Percentiles rank a stretch among this genome's conserved stretches.
phyloP scores from a whole-genome alignment of 2,113 vertebrate genomes.

The Melanocharis versteri region DNA sequence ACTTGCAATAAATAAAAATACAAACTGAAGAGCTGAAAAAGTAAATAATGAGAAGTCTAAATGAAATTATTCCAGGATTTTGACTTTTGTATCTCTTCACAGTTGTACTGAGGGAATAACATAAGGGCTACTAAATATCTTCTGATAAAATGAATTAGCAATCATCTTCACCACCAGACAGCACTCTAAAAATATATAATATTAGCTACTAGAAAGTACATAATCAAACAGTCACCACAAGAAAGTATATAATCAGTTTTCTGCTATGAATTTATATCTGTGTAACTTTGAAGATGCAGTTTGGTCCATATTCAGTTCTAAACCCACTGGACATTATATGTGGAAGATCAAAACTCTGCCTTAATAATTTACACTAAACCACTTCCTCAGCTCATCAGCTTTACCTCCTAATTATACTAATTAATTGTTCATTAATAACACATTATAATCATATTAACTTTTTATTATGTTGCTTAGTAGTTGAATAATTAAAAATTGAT shows the following conservation, averaged over 20 bases:
- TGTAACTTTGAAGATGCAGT: background rate
- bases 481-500: background rate
- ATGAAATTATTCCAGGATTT: background rate
- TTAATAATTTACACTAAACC: background rate
- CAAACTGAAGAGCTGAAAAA: background rate
- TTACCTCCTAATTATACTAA: background rate
- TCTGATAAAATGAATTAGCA: background rate
- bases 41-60: background rate
- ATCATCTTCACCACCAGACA: background rate
- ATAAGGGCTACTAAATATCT: background rate
- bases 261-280: background rate
- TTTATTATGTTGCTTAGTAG: background rate
- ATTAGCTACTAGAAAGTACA: background rate
- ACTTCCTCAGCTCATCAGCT: background rate
- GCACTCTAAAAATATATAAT: background rate
- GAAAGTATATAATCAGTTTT: background rate
- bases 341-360: background rate
- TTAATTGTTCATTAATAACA: slow-evolving; percentile 40
- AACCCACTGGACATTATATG: background rate
- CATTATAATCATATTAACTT: background rate
- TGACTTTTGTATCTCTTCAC: background rate
- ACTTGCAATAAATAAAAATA: background rate
- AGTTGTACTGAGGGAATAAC: background rate
- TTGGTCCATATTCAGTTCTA: background rate
- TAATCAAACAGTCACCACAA: background rate